These are phyloP conservation scores for Saccostrea glomerata DNA, from an alignment of 1,140 invertebrate species.

Conservation along the genomic window DNA sequence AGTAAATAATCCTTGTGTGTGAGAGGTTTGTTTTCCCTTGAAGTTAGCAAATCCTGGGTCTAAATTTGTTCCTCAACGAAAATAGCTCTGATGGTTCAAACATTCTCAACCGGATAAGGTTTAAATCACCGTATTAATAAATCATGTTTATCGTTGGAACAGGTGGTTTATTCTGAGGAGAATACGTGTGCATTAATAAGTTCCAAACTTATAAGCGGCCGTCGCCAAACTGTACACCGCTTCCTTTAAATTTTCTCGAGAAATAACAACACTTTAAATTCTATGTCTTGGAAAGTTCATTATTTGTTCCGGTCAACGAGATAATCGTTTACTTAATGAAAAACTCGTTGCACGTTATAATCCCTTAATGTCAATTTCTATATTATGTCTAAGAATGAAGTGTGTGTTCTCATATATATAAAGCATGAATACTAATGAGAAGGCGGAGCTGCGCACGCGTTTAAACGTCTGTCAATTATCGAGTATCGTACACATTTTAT, in stretches of 20 bases:
- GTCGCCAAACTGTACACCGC: not conserved
- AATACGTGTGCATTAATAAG: slow-evolving; percentile 32
- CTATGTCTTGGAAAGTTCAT: slow-evolving; percentile 3
- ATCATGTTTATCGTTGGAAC: slow-evolving; percentile 29
- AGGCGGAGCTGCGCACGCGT: slow-evolving; percentile 15
- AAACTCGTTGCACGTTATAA: slow-evolving; percentile 30
- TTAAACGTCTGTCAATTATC: slow-evolving; percentile 36
- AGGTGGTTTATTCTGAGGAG: slow-evolving; percentile 26
- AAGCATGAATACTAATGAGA: slow-evolving; percentile 34
- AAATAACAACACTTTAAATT: slow-evolving; percentile 22
- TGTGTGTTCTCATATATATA: slow-evolving; percentile 34
- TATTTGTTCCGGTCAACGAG: slow-evolving; percentile 7
- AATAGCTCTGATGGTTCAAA: slow-evolving; percentile 23
- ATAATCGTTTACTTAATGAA: slow-evolving; percentile 35
- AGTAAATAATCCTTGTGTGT: slow-evolving; percentile 25
- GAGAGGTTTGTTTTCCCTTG: slow-evolving; percentile 5
- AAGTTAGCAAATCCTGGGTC: slow-evolving; percentile 18
- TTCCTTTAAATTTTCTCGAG: not conserved
- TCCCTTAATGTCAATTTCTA: slow-evolving; percentile 38
- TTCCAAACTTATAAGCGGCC: not conserved
- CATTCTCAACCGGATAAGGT: slow-evolving; percentile 37
- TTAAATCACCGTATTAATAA: slow-evolving; percentile 37
- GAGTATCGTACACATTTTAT: slow-evolving; percentile 23
- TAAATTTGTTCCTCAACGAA: slow-evolving; percentile 36
- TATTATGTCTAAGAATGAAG: slow-evolving; percentile 32